Evolutionary conservation across 1,140 invertebrate species (phyloP), one percentile per base, ranked within the genome.

Genomic region (Adoxophyes honmai): DNA sequence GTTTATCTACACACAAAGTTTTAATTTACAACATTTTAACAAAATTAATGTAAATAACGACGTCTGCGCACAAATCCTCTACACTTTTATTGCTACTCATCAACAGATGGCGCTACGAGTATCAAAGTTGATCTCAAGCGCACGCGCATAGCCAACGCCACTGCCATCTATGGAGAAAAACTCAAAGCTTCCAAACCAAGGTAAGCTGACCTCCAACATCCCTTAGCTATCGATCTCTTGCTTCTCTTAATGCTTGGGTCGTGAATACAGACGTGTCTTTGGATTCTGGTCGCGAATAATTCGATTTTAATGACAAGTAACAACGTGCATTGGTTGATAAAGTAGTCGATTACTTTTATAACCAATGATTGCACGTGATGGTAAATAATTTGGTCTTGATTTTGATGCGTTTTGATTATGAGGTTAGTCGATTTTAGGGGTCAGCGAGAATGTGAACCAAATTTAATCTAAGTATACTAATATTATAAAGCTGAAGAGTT

Each of bases 221-320:
- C 18, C 39, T 16, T 44, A 42, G 13, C 37, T n/a, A 42, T 14
- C 16, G 16, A 21, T 15, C 33, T 21, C 13, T 42, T n/a, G 21
- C 21, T n/a, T n/a, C 18, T 21, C 15, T 10, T 48, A 48, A 48
- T 48, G 42, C 10, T 48, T n/a, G 16, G 37, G 18, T 21, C 15
- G 2, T 14, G 16, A 15, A 52, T 34, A 13, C 6, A 39, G 11
- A 57, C 10, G 34, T 65, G 0, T 66, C 60, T 57, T 51, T 21
- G 7, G 54, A 44, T n/a, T 36, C 4, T 67, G 70, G 68, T 64
- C 9, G 44, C 28, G 39, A 67, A 69, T 83, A 78, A 83, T 83
- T 73, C 72, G 75, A 81, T 81, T 83, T 80, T 83, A 83, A 83
- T 83, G 69, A 68, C 68, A 74, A 62, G 52, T 54, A 48, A 60